phyloP scores from a whole-genome alignment of 2,888 invertebrate genomes.

The Agrilus mali region DNA sequence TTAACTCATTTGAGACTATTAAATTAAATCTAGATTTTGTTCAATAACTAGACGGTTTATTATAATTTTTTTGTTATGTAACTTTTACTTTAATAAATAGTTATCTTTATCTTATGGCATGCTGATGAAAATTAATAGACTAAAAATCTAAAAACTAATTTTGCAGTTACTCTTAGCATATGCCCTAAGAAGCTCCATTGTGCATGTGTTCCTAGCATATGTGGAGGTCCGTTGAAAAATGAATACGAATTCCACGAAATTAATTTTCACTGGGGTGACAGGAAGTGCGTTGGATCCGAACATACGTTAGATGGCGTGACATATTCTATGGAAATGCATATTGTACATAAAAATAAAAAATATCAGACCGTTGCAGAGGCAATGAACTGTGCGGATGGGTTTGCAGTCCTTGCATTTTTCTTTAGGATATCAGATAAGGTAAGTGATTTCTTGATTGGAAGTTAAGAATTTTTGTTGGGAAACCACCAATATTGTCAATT shows the following conservation, averaged over 20 bases:
- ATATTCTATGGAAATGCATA: conserved; percentile 70
- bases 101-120: too few species aligned
- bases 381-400: conserved; percentile 52
- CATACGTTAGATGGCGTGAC: conserved; percentile 63
- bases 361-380: conserved; percentile 55
- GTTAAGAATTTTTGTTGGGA: too few species aligned
- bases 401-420: conserved; percentile 67
- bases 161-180: not conserved
- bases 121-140: too few species aligned
- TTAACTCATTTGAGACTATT: too few species aligned
- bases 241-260: conserved; percentile 59
- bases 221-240: conserved; percentile 54
- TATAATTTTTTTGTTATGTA: too few species aligned
- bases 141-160: too few species aligned
- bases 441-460: too few species aligned
- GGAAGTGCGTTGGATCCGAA: conserved; percentile 66
- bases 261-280: conserved; percentile 69
- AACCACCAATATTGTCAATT: too few species aligned
- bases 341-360: conserved; percentile 63
- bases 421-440: too few species aligned
- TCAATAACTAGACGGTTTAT: too few species aligned
- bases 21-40: too few species aligned
- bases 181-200: not conserved
- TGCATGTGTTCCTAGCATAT: conserved; percentile 44
- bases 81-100: too few species aligned